Percentiles rank a stretch among this genome's conserved stretches.
Evolutionary conservation across 2,888 invertebrate genomes (phyloP).

Genomic region (Rhaphigaster nebulosa): DNA sequence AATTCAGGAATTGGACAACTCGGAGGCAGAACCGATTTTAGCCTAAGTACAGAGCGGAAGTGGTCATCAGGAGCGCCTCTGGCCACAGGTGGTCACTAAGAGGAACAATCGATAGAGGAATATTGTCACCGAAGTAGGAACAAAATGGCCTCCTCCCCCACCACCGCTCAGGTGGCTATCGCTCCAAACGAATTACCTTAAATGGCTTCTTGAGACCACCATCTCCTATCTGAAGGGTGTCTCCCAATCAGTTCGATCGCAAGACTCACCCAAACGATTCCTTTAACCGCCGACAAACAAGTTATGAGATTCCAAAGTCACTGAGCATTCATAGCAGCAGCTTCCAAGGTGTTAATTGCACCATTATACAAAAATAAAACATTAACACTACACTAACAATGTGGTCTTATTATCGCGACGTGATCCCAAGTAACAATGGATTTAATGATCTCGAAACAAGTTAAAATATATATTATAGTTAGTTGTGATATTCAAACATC

Average conservation of each 20-base stretch:
- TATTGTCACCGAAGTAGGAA: constrained; percentile 29
- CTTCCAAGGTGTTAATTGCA: neutral
- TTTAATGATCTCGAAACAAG: too few relatives aligned
- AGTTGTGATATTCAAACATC: too few relatives aligned
- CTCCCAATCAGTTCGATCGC: neutral
- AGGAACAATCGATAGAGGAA: constrained; percentile 44
- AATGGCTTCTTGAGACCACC: constrained; percentile 31
- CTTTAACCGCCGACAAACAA: neutral
- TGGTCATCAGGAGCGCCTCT: neutral
- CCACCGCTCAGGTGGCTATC: neutral
- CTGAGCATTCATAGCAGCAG: neutral
- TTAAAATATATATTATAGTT: too few relatives aligned
- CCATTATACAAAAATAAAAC: too few relatives aligned
- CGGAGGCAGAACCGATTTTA: neutral
- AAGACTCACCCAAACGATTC: neutral
- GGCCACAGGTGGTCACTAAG: constrained; percentile 56
- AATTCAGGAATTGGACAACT: neutral
- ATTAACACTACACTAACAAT: too few relatives aligned
- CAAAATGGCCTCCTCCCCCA: constrained; percentile 50
- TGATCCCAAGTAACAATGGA: too few relatives aligned
- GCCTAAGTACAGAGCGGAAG: neutral
- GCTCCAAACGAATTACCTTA: constrained; percentile 27
- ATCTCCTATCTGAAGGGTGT: neutral
- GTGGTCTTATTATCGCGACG: too few relatives aligned
- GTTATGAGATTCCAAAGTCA: too few relatives aligned